Evolutionary conservation across 1,140 invertebrate genomes (phyloP).

Genomic region (Halesus radiatus): DNA sequence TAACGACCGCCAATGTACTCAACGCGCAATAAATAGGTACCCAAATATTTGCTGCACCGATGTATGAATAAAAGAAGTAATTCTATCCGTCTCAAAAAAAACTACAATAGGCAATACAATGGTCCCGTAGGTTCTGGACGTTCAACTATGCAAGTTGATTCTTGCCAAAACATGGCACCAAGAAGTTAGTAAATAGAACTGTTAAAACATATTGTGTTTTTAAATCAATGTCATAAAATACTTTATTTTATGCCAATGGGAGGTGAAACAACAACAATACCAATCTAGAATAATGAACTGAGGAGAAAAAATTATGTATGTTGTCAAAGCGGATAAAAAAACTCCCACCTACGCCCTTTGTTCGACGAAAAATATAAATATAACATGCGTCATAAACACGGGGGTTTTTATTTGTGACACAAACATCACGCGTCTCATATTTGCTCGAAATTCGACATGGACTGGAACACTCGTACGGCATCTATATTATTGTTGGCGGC

Average conservation of each 20-base stretch:
- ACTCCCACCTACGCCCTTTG: neutral
- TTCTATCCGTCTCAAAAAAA: too few relatives aligned
- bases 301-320: slow-evolving; percentile 19
- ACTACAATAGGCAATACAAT: too few relatives aligned
- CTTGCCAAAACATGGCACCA: too few relatives aligned
- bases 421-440: slow-evolving; percentile 35
- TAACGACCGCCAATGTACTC: slow-evolving; percentile 2
- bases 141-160: too few relatives aligned
- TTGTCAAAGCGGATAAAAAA: slow-evolving; percentile 16
- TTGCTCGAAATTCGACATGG: slow-evolving; percentile 16
- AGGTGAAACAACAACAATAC: neutral
- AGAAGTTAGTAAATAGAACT: too few relatives aligned
- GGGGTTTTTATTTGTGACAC: slow-evolving; percentile 23
- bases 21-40: too few relatives aligned
- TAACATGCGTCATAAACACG: slow-evolving; percentile 25
- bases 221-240: too few relatives aligned
- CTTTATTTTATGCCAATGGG: too few relatives aligned
- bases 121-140: too few relatives aligned
- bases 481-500: neutral
- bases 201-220: too few relatives aligned
- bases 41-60: too few relatives aligned
- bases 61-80: too few relatives aligned
- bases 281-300: slow-evolving; percentile 38
- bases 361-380: slow-evolving; percentile 30
- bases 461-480: neutral